These are phyloP conservation scores for Gymnoscelis rufifasciata DNA, from an alignment of 2,888 invertebrate genomes.

Conservation along the genomic window DNA sequence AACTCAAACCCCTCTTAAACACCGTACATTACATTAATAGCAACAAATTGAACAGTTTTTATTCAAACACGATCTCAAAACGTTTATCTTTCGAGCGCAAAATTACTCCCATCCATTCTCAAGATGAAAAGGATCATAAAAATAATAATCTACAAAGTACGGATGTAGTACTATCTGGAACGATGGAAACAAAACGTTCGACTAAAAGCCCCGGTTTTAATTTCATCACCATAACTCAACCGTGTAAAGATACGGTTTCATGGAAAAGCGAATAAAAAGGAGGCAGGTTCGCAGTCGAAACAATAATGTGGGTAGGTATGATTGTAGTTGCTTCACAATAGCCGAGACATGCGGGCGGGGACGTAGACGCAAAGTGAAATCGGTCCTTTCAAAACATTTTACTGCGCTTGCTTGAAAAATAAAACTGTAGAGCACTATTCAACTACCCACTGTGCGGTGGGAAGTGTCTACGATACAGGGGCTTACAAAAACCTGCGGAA, in stretches of 20 bases:
- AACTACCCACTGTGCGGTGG: conserved; percentile 49
- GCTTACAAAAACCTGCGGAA: conserved; percentile 39
- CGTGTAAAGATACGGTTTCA: conserved; percentile 67
- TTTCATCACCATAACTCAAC: conserved; percentile 68
- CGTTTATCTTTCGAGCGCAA: conserved; percentile 28
- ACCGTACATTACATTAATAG: conserved; percentile 20
- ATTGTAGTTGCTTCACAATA: conserved; percentile 74
- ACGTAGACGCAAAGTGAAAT: conserved; percentile 67
- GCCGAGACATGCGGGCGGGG: conserved; percentile 62
- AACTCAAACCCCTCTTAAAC: conserved; percentile 6
- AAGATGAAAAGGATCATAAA: conserved; percentile 40
- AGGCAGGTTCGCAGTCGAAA: conserved; percentile 63
- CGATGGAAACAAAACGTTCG: conserved; percentile 49
- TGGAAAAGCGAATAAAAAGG: conserved; percentile 66
- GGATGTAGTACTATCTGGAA: conserved; percentile 34
- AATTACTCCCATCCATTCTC: conserved; percentile 35
- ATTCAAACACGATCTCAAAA: conserved; percentile 29
- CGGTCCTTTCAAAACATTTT: conserved; percentile 78
- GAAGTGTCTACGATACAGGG: conserved; percentile 50
- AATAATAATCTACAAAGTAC: conserved; percentile 42
- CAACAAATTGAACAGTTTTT: conserved; percentile 25
- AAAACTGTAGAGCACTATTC: conserved; percentile 62
- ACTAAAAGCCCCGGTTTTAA: conserved; percentile 64
- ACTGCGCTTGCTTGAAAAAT: conserved; percentile 64
- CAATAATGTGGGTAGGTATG: conserved; percentile 60